Conservation (phyloP, 2,113 vertebrate species). For the Lepidothrix coronata region DNA sequence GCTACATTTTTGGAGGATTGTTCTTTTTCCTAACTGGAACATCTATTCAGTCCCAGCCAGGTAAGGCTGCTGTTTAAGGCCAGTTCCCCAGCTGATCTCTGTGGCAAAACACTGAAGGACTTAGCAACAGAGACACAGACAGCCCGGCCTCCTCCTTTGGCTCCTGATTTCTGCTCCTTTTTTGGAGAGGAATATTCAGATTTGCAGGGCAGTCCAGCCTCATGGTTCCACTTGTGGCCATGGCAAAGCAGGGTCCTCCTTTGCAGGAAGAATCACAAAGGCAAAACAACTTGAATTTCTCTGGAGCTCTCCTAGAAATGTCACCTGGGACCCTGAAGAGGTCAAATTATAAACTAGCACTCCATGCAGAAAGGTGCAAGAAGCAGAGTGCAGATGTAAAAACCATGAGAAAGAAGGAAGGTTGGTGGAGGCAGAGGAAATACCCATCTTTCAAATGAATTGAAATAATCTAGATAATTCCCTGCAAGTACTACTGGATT, state of each 20-base stretch:
- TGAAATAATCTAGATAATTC: neutral
- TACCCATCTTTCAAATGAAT: neutral
- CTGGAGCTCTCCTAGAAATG: neutral
- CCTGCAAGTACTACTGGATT: neutral
- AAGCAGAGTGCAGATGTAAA: neutral
- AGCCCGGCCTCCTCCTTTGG: neutral
- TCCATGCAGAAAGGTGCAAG: neutral
- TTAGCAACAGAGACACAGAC: neutral
- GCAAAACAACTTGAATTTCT: neutral
- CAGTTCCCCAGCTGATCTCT: neutral
- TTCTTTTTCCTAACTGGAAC: neutral
- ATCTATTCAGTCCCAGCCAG: neutral
- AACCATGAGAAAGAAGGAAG: neutral
- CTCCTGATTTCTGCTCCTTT: neutral
- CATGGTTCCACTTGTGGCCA: fast-evolving
- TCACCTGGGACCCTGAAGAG: neutral
- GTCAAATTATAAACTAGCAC: neutral
- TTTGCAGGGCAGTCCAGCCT: neutral
- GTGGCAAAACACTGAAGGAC: neutral
- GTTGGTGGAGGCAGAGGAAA: neutral
- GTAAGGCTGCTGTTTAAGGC: neutral
- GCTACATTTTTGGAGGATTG: neutral
- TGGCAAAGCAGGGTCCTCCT: neutral
- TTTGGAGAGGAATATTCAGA: neutral
- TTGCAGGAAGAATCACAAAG: neutral